Evolutionary conservation across 1,140 invertebrate genomes (phyloP).

Genomic region (Idris sp.): DNA sequence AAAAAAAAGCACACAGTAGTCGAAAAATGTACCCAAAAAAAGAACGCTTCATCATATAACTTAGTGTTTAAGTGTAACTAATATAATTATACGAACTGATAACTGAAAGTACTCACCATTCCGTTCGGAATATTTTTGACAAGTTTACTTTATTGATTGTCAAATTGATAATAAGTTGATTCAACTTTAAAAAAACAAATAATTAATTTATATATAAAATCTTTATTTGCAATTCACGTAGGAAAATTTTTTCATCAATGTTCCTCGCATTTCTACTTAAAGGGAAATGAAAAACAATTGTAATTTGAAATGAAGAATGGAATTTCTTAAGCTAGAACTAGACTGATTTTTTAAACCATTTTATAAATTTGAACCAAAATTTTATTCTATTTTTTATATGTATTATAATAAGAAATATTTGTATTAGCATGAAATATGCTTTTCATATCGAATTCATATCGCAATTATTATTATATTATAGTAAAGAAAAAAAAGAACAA

Average conservation of each 20-base stretch:
- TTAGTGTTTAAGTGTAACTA: slow-evolving; percentile 62
- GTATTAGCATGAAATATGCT: slow-evolving; percentile 27
- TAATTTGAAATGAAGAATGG: slow-evolving; percentile 10
- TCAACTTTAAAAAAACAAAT: too few species aligned
- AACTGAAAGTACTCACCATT: slow-evolving; percentile 62
- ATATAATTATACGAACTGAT: slow-evolving; percentile 58
- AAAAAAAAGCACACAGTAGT: slow-evolving; percentile 10
- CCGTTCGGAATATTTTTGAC: slow-evolving; percentile 34
- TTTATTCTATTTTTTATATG: slow-evolving; percentile 25
- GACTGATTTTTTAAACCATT: slow-evolving; percentile 11
- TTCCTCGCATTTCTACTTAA: slow-evolving; percentile 33
- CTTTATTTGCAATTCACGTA: too few species aligned
- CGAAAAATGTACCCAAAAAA: slow-evolving; percentile 16
- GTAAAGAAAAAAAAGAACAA: too few species aligned
- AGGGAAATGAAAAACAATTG: slow-evolving; percentile 24
- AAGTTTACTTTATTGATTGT: slow-evolving; percentile 2
- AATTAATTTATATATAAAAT: too few species aligned
- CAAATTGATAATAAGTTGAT: too few species aligned
- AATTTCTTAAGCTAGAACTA: slow-evolving; percentile 23
- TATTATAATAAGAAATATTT: slow-evolving; percentile 3
- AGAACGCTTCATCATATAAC: slow-evolving; percentile 60
- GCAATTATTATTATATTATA: slow-evolving; percentile 26
- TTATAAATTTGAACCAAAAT: slow-evolving; percentile 10
- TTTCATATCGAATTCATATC: slow-evolving; percentile 56
- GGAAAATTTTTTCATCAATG: slow-evolving; percentile 23